phyloP scores from a whole-genome alignment of 2,113 vertebrate species.

The Eolophus roseicapilla region DNA sequence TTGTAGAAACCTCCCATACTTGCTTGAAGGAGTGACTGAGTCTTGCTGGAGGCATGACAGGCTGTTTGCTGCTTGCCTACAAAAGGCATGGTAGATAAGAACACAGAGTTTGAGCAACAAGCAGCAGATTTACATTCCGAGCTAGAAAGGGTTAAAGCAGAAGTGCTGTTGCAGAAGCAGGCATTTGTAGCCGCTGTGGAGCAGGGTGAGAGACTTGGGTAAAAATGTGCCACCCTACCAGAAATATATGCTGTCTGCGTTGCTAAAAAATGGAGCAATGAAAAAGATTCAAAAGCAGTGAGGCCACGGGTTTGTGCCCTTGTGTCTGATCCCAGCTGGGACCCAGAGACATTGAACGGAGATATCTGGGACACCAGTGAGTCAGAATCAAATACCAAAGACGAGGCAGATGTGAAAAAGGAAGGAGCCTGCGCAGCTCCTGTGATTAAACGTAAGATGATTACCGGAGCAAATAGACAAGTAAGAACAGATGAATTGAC shows the following conservation, averaged over 20 bases:
- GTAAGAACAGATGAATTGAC: background rate
- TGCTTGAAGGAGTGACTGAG: background rate
- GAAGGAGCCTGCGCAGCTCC: background rate
- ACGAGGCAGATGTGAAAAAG: background rate
- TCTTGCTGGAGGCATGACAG: background rate
- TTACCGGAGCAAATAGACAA: background rate
- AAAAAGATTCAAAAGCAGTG: background rate
- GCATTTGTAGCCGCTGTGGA: background rate
- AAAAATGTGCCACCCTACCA: background rate
- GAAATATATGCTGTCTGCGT: background rate
- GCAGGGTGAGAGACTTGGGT: background rate
- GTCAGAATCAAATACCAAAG: background rate
- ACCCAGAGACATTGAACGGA: background rate
- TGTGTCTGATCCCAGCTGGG: background rate
- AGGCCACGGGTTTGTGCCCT: background rate
- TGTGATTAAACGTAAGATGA: background rate
- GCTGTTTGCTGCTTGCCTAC: too few relatives aligned
- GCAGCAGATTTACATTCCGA: background rate
- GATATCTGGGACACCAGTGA: background rate
- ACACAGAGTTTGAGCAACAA: background rate
- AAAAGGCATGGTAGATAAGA: background rate
- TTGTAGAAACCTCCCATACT: background rate
- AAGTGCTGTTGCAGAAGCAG: background rate
- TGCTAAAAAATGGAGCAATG: background rate
- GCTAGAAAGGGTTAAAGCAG: background rate